These are phyloP conservation scores for Anthrax anthrax DNA, from an alignment of 2,888 invertebrate species.

Conservation along the genomic window DNA sequence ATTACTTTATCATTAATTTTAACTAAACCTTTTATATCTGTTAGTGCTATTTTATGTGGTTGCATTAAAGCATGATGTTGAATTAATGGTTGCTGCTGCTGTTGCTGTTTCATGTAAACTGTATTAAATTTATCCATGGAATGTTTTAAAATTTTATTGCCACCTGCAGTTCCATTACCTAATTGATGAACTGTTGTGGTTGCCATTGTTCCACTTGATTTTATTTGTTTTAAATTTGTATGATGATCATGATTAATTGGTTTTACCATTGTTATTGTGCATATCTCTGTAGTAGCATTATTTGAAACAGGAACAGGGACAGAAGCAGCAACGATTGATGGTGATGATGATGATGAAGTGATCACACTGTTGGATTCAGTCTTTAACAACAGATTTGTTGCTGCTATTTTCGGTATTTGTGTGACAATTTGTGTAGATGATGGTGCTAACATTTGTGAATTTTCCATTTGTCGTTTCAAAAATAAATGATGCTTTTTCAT, in stretches of 20 bases:
- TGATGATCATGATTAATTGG: too few relatives aligned
- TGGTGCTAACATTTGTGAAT: conserved; percentile 9
- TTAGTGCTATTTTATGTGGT: too few relatives aligned
- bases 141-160: conserved; percentile 21
- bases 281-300: too few relatives aligned
- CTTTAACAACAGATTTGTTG: conserved; percentile 1
- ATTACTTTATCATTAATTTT: conserved; percentile 12
- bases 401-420: too few relatives aligned
- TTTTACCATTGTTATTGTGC: too few relatives aligned
- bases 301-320: too few relatives aligned
- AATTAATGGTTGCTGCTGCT: too few relatives aligned
- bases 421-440: conserved; percentile 5
- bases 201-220: background rate
- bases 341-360: background rate
- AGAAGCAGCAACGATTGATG: too few relatives aligned
- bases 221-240: background rate
- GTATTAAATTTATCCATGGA: conserved; percentile 19
- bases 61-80: too few relatives aligned
- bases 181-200: conserved; percentile 19
- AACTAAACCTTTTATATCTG: conserved; percentile 11
- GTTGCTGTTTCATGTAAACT: conserved; percentile 14
- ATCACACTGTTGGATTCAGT: conserved; percentile 14
- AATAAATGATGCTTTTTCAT: conserved; percentile 34
- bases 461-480: conserved; percentile 30
- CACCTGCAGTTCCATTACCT: conserved; percentile 20